phyloP scores from a whole-genome alignment of 2,888 invertebrate species.

The Arge pagana region DNA sequence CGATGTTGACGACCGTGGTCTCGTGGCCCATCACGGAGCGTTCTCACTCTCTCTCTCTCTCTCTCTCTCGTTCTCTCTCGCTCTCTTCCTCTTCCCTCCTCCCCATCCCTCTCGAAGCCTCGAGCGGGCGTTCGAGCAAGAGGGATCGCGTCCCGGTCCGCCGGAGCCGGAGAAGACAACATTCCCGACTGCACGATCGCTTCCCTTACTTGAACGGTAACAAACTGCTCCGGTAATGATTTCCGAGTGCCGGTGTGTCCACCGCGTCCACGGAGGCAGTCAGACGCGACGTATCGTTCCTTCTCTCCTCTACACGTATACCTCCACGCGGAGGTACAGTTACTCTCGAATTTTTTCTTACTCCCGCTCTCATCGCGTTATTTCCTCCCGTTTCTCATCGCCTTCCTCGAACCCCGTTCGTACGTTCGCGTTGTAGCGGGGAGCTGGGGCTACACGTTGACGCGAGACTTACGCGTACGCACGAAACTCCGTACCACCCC shows the following conservation, averaged over 20 bases:
- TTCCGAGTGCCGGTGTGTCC: constrained; percentile 19
- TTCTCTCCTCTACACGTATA: constrained; percentile 26
- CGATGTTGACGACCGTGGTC: no score
- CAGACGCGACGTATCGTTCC: constrained; percentile 2
- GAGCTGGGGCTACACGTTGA: no score
- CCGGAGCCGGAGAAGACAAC: no score
- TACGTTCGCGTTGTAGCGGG: no score
- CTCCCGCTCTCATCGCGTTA: constrained; percentile 29
- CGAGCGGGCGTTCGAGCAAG: background rate
- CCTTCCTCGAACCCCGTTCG: no score
- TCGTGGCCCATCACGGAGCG: no score
- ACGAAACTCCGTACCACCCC: no score
- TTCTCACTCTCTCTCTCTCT: no score
- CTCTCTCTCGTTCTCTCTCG: no score
- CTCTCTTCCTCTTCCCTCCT: no score
- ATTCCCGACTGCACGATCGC: constrained; percentile 3
- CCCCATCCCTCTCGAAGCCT: background rate
- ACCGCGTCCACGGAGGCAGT: no score
- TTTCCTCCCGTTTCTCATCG: constrained; percentile 22
- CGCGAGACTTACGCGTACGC: no score
- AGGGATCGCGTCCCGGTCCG: background rate
- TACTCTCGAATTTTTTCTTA: constrained; percentile 29
- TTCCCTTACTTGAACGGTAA: constrained; percentile 12
- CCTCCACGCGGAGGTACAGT: constrained; percentile 44
- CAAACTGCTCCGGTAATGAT: constrained; percentile 18